Percentiles rank a stretch among this genome's conserved stretches.
These are phyloP conservation scores for Hydroisotoma schaefferi DNA, from an alignment of 2,888 invertebrate genomes.

Conservation along the genomic window DNA sequence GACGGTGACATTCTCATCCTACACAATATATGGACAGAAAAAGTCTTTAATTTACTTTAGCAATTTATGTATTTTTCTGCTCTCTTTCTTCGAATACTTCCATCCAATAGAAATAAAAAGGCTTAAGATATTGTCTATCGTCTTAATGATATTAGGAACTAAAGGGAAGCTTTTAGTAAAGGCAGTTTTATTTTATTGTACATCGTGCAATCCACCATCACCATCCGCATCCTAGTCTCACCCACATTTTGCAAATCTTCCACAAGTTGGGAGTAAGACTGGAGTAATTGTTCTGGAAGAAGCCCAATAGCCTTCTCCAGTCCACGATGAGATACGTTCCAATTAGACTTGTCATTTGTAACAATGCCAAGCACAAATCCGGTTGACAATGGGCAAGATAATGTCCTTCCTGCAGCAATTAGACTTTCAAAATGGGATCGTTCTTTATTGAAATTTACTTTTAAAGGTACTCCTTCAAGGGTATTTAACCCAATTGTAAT, in stretches of 20 bases:
- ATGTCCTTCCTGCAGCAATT: conserved; percentile 27
- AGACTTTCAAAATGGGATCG: conserved; percentile 22
- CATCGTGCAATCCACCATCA: no score
- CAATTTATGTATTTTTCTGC: no score
- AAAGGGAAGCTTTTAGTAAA: no score
- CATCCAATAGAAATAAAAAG: no score
- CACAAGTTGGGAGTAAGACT: conserved; percentile 24
- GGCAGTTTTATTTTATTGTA: conserved; percentile 5
- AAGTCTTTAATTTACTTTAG: not conserved
- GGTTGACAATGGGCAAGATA: conserved; percentile 28
- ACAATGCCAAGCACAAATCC: conserved; percentile 25
- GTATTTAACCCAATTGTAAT: no score
- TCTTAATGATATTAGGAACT: no score
- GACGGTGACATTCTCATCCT: conserved; percentile 31
- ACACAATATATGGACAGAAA: not conserved
- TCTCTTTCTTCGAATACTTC: no score
- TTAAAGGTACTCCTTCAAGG: no score
- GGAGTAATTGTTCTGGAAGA: conserved; percentile 18
- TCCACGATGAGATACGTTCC: conserved; percentile 33
- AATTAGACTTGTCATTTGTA: conserved; percentile 27
- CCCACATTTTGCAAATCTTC: conserved; percentile 24
- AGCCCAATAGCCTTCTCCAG: conserved; percentile 21
- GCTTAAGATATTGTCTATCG: no score
- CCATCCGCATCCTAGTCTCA: not conserved
- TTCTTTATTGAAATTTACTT: no score